These are phyloP conservation scores for Phallusia fumigata DNA, from an alignment of 23 tunicate genomes.

Conservation along the genomic window DNA sequence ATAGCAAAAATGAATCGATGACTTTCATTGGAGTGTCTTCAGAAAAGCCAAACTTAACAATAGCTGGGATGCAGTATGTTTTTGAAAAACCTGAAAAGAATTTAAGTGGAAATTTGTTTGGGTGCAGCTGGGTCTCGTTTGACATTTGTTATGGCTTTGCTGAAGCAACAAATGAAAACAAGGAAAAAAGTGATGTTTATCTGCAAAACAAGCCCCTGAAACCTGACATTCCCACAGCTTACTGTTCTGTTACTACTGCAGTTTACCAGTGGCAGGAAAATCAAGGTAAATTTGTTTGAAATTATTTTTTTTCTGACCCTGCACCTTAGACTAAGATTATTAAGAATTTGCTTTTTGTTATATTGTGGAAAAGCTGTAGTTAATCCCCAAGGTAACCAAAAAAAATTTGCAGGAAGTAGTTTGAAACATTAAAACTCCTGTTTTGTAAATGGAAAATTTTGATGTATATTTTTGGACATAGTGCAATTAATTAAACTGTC, in stretches of 20 bases:
- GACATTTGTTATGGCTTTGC: background rate
- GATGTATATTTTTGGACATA: too few relatives aligned
- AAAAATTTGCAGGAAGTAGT: too few relatives aligned
- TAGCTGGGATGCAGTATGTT: background rate
- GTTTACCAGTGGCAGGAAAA: background rate
- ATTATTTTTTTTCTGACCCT: background rate
- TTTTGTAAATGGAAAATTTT: too few relatives aligned
- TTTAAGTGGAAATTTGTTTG: slow-evolving; percentile 1
- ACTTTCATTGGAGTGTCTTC: background rate
- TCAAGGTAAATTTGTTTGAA: background rate
- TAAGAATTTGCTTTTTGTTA: background rate
- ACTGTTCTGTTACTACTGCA: background rate
- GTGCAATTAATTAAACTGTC: too few relatives aligned
- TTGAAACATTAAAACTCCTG: too few relatives aligned
- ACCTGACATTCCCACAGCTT: background rate
- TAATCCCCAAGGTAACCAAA: background rate
- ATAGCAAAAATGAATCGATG: background rate
- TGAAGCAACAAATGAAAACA: too few relatives aligned
- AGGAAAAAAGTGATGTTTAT: background rate
- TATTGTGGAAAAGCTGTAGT: background rate
- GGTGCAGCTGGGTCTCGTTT: background rate
- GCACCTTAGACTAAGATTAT: background rate
- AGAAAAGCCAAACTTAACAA: background rate
- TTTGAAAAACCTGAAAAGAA: background rate
- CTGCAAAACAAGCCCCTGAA: background rate